Conservation (phyloP, 1,140 invertebrate genomes). For the Eueides isabella region DNA sequence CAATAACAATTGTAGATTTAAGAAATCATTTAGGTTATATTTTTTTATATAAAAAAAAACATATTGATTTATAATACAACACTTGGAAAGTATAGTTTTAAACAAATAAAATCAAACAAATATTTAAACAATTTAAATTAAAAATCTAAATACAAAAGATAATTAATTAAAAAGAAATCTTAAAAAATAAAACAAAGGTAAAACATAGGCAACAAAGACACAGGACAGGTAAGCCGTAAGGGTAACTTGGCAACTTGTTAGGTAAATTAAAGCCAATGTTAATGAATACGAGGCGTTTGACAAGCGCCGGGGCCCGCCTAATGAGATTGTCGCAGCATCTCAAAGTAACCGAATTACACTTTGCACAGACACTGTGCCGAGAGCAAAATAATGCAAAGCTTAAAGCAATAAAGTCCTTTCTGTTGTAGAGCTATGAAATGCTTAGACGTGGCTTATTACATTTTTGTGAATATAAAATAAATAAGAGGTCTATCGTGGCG, state of each 20-base stretch:
- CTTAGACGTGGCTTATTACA: background rate
- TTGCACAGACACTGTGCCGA: conserved; percentile 62
- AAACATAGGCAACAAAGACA: conserved; percentile 1
- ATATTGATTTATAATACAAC: no score
- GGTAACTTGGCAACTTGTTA: conserved; percentile 20
- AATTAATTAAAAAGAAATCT: background rate
- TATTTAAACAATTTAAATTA: background rate
- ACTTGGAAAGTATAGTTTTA: no score
- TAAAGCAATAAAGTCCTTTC: conserved; percentile 68
- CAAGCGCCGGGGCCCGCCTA: conserved; percentile 67
- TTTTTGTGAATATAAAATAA: no score
- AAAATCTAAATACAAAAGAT: background rate
- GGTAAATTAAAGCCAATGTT: conserved; percentile 15
- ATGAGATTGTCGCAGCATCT: conserved; percentile 79
- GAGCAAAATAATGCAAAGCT: conserved; percentile 79
- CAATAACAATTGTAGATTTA: no score
- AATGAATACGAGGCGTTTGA: conserved; percentile 66
- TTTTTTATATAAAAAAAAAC: no score
- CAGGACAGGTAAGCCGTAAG: background rate
- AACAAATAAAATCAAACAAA: background rate
- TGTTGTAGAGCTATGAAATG: background rate
- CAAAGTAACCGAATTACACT: conserved; percentile 80
- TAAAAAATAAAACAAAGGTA: conserved; percentile 9
- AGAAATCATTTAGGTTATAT: no score
- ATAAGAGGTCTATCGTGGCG: no score